These are phyloP conservation scores for Apodemia duryi DNA, from an alignment of 2,888 invertebrate species.

Conservation along the genomic window DNA sequence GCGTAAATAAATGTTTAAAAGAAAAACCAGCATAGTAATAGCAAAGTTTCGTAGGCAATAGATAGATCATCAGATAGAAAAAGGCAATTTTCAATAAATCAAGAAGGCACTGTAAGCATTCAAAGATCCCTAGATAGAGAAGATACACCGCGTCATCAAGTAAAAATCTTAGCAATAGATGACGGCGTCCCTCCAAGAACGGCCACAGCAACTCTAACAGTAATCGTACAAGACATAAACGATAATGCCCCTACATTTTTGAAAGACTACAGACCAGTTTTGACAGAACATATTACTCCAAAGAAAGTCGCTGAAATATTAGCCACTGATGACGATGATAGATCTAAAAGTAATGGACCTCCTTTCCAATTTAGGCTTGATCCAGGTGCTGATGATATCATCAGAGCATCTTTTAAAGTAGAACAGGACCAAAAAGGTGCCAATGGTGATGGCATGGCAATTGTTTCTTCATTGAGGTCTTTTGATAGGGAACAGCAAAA, in stretches of 20 bases:
- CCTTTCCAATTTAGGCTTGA: slow-evolving; percentile 97
- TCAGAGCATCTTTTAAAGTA: slow-evolving; percentile 96
- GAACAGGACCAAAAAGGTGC: slow-evolving; percentile 98
- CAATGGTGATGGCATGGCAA: slow-evolving; percentile 98
- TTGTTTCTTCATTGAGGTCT: slow-evolving; percentile 94
- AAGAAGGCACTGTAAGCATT: slow-evolving; percentile 96
- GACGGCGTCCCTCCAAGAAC: slow-evolving; percentile 96
- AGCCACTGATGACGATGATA: slow-evolving; percentile 95
- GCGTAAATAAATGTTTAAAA: no score
- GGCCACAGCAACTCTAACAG: slow-evolving; percentile 95
- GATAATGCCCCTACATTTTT: slow-evolving; percentile 96
- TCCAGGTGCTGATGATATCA: slow-evolving; percentile 95
- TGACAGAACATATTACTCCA: slow-evolving; percentile 95
- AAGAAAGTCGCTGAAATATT: slow-evolving; percentile 95
- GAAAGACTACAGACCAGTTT: slow-evolving; percentile 93
- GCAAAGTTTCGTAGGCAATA: slow-evolving; percentile 94
- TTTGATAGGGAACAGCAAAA: slow-evolving; percentile 98
- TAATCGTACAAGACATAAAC: slow-evolving; percentile 96
- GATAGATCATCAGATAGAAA: slow-evolving; percentile 95
- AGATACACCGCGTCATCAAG: slow-evolving; percentile 96
- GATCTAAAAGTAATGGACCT: slow-evolving; percentile 96
- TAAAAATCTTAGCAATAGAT: slow-evolving; percentile 96
- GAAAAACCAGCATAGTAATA: no score
- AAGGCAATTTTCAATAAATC: slow-evolving; percentile 95
- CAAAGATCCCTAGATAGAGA: slow-evolving; percentile 95